Evolutionary conservation across 1,140 invertebrate genomes (phyloP), one percentile per base, ranked within the genome.

Genomic region (Drosophila carrolli): DNA sequence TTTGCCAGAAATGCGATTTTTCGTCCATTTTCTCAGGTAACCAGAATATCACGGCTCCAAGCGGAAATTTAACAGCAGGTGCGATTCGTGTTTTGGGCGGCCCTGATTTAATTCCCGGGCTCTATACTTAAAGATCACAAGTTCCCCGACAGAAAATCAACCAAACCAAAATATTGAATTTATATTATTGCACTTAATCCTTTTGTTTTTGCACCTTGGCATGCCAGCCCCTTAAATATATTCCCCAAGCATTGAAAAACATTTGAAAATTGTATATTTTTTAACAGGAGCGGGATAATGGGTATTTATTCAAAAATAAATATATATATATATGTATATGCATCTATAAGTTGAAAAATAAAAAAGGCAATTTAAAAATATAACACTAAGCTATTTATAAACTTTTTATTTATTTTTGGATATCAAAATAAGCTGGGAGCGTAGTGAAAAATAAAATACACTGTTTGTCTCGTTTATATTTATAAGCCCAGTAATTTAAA

Each of bases 211-310:
- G 7, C n/a, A 50, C 47, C 32, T 47, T 50, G 27, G 48, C 48
- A 50, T 50, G 48, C 29, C 48, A 35, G n/a, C 27, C 29, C n/a
- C 4, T 10, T 32, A 35, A 50, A 50, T 50, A 50, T 14, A 50
- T 35, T 14, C 13, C n/a, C 48, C 46, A 2, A 50, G 48, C 48
- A 50, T 50, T 50, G n/a, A 5, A 50, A 50, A 10, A 35, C 32
- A 16, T 50, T 35, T 32, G 6, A 0, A 32, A 8, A 7, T 7
- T 8, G 1, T 8, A 32, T 32, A 32, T 32, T 7, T 7, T 8
- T 32, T 1, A 8, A 32, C 1, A 8, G 29, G 29, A 32, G 6
- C 6, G 8, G 29, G 5, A 8, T 7, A 8, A 8, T 6, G 29
- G 6, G 29, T 32, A 7, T 23, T 4, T 23, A 23, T 23, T 23